A percentile compares a stretch with the other conserved stretches of the same genome.
These are phyloP conservation scores for Dasyurus viverrinus DNA, from an alignment of 2,113 vertebrate species.

Conservation along the genomic window DNA sequence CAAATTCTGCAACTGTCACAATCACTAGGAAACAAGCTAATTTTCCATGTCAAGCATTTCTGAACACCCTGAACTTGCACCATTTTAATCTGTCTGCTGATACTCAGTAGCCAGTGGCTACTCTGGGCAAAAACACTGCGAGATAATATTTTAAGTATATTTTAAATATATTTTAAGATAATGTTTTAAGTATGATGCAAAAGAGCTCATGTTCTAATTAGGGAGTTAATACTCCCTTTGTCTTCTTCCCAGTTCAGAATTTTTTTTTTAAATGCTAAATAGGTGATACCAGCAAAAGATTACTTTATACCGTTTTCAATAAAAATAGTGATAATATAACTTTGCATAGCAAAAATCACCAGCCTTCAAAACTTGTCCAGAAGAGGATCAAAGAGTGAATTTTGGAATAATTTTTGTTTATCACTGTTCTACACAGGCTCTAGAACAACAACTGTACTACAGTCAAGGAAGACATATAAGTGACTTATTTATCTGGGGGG, in stretches of 20 bases:
- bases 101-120: background rate
- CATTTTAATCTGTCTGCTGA: background rate
- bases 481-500: background rate
- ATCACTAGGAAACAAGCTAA: background rate
- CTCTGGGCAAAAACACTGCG: background rate
- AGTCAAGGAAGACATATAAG: background rate
- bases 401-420: no score
- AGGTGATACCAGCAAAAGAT: background rate
- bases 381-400: no score
- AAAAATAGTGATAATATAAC: background rate
- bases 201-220: background rate
- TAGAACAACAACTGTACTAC: background rate
- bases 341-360: no score
- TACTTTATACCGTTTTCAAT: background rate
- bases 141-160: background rate
- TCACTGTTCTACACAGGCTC: no score
- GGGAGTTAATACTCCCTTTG: background rate
- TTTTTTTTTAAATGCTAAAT: background rate
- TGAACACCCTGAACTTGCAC: background rate
- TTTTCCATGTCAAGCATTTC: background rate
- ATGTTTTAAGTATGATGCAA: background rate
- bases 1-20: constrained; percentile 23
- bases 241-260: background rate
- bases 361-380: no score
- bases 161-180: no score